Conservation (phyloP, 2,888 invertebrate species). For the Cordilura impudica region DNA sequence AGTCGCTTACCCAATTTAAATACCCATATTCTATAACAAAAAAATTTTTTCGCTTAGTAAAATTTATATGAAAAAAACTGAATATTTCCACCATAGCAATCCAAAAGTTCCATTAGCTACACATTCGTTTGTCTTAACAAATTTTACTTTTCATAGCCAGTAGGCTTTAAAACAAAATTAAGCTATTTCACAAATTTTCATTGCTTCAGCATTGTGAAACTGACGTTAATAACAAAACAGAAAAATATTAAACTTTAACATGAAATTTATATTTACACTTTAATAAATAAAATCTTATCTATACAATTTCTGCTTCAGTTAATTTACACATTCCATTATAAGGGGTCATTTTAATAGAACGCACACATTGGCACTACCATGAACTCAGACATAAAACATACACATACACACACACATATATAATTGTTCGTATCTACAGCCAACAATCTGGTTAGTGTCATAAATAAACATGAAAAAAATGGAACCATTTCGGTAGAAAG, state of each 20-base stretch:
- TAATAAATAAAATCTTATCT: slow-evolving; percentile 55
- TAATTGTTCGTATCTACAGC: background rate
- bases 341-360: slow-evolving; percentile 31
- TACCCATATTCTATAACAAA: too few species aligned
- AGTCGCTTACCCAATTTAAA: too few species aligned
- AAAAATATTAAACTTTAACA: background rate
- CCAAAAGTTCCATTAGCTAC: too few species aligned
- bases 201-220: too few species aligned
- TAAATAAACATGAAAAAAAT: slow-evolving; percentile 64
- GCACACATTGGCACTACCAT: slow-evolving; percentile 25
- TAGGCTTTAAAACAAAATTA: too few species aligned
- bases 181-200: too few species aligned
- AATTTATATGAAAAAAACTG: too few species aligned
- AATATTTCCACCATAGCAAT: too few species aligned
- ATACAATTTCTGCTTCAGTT: slow-evolving; percentile 48
- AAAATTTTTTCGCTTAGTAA: too few species aligned
- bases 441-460: slow-evolving; percentile 63
- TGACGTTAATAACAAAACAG: background rate
- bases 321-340: slow-evolving; percentile 43
- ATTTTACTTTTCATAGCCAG: too few species aligned
- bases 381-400: slow-evolving; percentile 21
- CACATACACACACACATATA: background rate
- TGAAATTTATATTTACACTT: slow-evolving; percentile 50
- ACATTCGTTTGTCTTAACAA: too few species aligned
- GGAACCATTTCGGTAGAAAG: background rate